Base-by-base conservation (phyloP, 1,140 invertebrate species). In the Aphelinus atriplicis region DNA sequence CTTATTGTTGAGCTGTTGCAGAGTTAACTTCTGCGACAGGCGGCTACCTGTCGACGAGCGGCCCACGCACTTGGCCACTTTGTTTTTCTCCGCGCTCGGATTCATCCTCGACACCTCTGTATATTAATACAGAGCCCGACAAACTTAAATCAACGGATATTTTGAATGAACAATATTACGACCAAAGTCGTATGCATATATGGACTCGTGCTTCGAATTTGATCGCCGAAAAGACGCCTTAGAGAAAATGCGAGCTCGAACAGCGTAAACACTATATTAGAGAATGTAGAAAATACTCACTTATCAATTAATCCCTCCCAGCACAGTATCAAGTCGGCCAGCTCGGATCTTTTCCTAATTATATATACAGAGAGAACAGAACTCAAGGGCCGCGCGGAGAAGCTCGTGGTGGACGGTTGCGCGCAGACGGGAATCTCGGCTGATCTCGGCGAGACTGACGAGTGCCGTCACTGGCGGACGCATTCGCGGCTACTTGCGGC, bases 401-500 rank as follows among this genome's bases (percentile, higher is more conserved):
- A 66, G 26, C 6, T 50, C 9, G 51, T 48, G 51, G 9, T 62
- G 47, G 10, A 46, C 3, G 26, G 2, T 45, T 48, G 26, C 42
- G 46, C 64, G 47, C 6, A 51, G 42, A 51, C 42, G 7, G 51
- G 9, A 10, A 2, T 66, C 45, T 4, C 10, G 5, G 46, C 47
- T 1, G 1, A 2, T 66, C 45, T 4, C 10, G 5, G 46, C 47
- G 46, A 47, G n/a, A 5, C 3, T 64, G 10, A 10, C 3, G 4
- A 10, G 9, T 3, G 10, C n/a, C 4, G 45, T 43, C 0, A 64
- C 45, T 64, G 42, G 42, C 45, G 26, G 42, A 43, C n/a, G 43
- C 43, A 61, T 75, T 78, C 62, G 76, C 78, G n/a, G 47, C 65
- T 26, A 48, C 57, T 4, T 45, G 42, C 61, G 74, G 64, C 45